Base-by-base conservation (phyloP, 1,140 invertebrate genomes). In the Lepidurus packardi region DNA sequence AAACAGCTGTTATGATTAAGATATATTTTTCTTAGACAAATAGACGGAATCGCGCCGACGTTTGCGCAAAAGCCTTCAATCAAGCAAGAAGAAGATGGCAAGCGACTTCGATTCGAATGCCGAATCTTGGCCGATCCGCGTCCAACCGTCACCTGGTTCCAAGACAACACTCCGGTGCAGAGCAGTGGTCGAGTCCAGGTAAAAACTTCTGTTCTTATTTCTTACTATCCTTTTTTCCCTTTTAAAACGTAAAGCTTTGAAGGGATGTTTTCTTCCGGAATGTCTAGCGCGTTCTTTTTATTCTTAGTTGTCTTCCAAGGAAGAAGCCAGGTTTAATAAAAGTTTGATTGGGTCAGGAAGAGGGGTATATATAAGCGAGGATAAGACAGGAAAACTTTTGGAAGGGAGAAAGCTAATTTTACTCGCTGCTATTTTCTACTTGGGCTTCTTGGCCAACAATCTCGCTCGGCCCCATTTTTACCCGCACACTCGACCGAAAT, bases 51-150 rank as follows among this genome's bases (percentile, higher is more conserved):
- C 85, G 95, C 96, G 85, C 97, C 97, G 83, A 98, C 95, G 84
- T 98, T 98, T 88, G 91, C 93, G 84, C 95, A 97, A 88, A 98
- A 98, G 87, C 97, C 97, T 73, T 90, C 94, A 43, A 99, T 98
- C 84, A 90, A 94, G 85, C 96, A 98, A 86, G 96, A 97, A 86
- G 95, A 98, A 84, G 96, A 97, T 86, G 96, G 96, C 79, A 96
- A 97, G 87, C 90, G 94, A 84, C 87, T 98, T 81, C 88, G 98
- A 82, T 98, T 98, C 88, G 96, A 98, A 88, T 98, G 96, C 87
- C 91, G 94, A 82, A 94, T 98, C 82, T 92, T 95, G 83, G 95
- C 96, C 79, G 95, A 97, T 86, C 97, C 97, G 25, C 90, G 92
- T 82, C 97, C 97, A 77, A 89, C 89, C 81, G 94, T 98, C 77